Evolutionary conservation across 2,113 vertebrate species (phyloP).

Genomic region (Calyptomena viridis): DNA sequence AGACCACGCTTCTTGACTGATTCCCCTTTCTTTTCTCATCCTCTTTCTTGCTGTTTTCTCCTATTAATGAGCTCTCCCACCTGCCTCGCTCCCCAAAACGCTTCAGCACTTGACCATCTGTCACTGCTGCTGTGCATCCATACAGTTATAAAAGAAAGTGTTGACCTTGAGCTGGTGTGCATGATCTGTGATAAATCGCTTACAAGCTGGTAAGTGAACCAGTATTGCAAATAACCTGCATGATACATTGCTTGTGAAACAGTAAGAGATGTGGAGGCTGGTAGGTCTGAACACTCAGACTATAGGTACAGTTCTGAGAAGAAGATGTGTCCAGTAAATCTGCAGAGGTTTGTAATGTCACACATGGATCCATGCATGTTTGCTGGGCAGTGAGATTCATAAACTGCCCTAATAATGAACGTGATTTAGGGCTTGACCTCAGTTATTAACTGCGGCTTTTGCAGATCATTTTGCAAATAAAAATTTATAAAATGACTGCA

Average conservation of each 20-base stretch:
- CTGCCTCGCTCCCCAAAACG: slow-evolving; percentile 31
- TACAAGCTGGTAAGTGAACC: not conserved
- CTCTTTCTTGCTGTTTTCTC: slow-evolving; percentile 20
- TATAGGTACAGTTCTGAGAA: not conserved
- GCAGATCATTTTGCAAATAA: not conserved
- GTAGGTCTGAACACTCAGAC: not conserved
- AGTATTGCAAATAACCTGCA: not conserved
- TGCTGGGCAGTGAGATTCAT: not conserved
- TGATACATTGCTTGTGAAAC: fast-evolving
- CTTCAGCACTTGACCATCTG: slow-evolving; percentile 29
- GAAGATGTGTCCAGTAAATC: not conserved
- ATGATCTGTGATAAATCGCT: not conserved
- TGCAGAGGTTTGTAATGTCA: not conserved
- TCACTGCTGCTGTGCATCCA: not conserved
- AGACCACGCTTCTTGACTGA: not conserved
- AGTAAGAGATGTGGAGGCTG: not conserved
- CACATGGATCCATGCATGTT: fast-evolving
- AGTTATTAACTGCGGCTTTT: not conserved
- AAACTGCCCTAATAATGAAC: not conserved
- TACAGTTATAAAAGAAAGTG: not conserved
- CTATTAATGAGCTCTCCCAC: slow-evolving; percentile 47
- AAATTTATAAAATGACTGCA: not conserved
- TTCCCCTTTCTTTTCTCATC: not conserved
- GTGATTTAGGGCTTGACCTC: not conserved
- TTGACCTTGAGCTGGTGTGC: not conserved